Conservation (phyloP, 2,797 vertebrate genomes). For the Artibeus jamaicensis region DNA sequence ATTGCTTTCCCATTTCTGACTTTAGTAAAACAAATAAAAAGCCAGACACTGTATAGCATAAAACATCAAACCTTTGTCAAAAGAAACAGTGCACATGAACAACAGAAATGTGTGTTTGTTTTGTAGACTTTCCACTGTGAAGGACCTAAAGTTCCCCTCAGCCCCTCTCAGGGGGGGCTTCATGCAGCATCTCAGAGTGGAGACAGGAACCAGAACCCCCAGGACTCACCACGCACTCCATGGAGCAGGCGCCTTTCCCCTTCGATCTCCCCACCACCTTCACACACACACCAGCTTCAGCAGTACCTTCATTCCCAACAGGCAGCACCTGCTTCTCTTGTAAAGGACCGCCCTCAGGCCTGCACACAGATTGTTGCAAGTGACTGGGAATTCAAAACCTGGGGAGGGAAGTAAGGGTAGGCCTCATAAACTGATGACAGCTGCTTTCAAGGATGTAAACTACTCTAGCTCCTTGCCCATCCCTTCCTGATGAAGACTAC, state of each 20-base stretch:
- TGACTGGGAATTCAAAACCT: neutral
- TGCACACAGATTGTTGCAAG: neutral
- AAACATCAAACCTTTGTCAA: neutral
- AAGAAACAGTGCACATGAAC: neutral
- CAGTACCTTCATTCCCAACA: neutral
- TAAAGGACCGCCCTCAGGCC: neutral
- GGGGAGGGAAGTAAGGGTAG: neutral
- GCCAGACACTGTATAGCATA: neutral
- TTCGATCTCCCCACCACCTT: neutral
- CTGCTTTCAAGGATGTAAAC: neutral
- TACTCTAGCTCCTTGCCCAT: neutral
- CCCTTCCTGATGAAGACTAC: neutral
- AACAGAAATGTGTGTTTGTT: neutral
- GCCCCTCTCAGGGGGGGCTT: neutral
- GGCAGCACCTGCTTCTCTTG: neutral
- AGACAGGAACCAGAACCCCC: neutral
- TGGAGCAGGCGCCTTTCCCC: neutral
- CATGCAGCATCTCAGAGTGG: neutral
- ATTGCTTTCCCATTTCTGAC: neutral
- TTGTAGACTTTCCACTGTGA: neutral
- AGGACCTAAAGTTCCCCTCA: neutral
- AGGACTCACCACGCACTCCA: fast-evolving
- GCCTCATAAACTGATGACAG: neutral
- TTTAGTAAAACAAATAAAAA: constrained; percentile 13
- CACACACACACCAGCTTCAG: neutral